Percentiles rank a stretch among this genome's conserved stretches.
Evolutionary conservation across 2,888 invertebrate species (phyloP).

Genomic region (Drosophila gaucha): DNA sequence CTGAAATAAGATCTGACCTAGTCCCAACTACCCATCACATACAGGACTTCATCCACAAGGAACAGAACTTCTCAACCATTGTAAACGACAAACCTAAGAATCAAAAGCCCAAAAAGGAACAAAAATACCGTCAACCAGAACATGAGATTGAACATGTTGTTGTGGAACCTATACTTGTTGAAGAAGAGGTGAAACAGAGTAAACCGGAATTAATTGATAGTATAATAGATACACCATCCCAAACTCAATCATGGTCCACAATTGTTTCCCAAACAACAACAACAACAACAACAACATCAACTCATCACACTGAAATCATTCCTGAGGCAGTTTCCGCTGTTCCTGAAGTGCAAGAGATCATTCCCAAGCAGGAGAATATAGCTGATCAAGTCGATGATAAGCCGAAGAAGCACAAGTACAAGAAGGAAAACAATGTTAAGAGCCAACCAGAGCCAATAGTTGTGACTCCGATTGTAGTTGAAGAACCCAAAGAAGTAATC

Average conservation of each 20-base stretch:
- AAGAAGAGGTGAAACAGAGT: neutral
- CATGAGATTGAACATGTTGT: constrained; percentile 1
- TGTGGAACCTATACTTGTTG: constrained; percentile 3
- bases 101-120: constrained; percentile 39
- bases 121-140: neutral
- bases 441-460: constrained; percentile 5
- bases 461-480: neutral
- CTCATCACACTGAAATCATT: neutral
- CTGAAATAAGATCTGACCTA: constrained; percentile 6
- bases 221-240: neutral
- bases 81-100: constrained; percentile 32
- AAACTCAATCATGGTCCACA: constrained; percentile 54
- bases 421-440: constrained; percentile 36
- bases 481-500: constrained; percentile 1
- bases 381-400: too few relatives aligned
- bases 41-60: constrained; percentile 27
- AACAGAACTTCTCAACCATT: constrained; percentile 8
- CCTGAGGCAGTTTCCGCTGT: neutral
- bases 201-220: constrained; percentile 9
- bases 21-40: neutral
- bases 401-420: constrained; percentile 30
- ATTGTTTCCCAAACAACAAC: constrained; percentile 53
- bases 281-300: too few relatives aligned
- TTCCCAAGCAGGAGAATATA: constrained; percentile 20
- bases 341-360: neutral